Base-by-base conservation (phyloP, 2,797 vertebrate species). In the Tokudaia muenninki region DNA sequence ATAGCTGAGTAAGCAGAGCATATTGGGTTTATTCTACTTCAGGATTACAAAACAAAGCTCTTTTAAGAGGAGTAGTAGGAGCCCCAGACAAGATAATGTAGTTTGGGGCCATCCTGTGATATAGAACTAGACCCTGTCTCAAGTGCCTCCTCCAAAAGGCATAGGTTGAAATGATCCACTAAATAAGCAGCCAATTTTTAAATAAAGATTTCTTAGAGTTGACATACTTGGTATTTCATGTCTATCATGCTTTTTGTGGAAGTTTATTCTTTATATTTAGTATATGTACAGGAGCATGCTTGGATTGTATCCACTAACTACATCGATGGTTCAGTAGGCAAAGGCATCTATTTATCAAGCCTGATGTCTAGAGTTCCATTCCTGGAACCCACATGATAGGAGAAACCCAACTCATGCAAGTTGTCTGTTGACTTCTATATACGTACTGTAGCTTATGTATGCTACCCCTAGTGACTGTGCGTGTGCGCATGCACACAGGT, bases 1-100 rank as follows among this genome's bases (percentile, higher is more conserved):
- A 29, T 9, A 55, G 72, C 4, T 21, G n/a, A 87, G 14, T 72
- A 29, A 72, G n/a, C 47, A 72, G 7, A 44, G n/a, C 59, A 31
- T 59, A 22, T 59, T 37, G n/a, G n/a, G 16, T 26, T 31, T 41
- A 88, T 17, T 88, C 37, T 92, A 29, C 95, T 86, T 96, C 41
- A 83, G 26, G 31, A 74, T 89, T 34, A 59, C 67, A 75, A 65
- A 8, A 14, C 29, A 87, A 94, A 93, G 24, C 9, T 91, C 2
- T 92, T 94, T 94, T 52, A 90, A 89, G 47, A 88, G 44, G 12
- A 1, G 9, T 65, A 87, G 10, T 70, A 93, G 87, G 52, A 22
- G 55, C 19, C 37, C 13, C 55, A 59, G 50, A 67, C 2, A 41
- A 37, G 52, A 61, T 52, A n/a, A 41, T 41, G 14, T 57, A 77